Percentiles rank a stretch among this genome's conserved stretches.
Conservation (phyloP, 2,888 invertebrate species). For the Oegoconia quadripuncta region DNA sequence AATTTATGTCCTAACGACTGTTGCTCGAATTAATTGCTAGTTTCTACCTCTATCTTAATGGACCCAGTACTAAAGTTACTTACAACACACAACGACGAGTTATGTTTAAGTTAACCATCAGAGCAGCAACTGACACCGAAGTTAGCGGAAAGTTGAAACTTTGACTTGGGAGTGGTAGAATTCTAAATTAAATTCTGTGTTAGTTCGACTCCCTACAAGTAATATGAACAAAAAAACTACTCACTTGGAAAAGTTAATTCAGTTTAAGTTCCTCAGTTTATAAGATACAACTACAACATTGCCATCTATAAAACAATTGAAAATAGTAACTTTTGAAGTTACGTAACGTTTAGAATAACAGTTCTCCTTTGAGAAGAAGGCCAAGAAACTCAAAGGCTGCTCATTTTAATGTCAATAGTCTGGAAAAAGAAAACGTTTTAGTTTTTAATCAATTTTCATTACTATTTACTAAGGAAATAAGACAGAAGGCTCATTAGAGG, state of each 20-base stretch:
- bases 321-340: too few relatives aligned
- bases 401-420: too few relatives aligned
- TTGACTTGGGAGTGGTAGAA: conserved; percentile 31
- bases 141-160: conserved; percentile 30
- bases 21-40: too few relatives aligned
- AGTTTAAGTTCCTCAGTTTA: background rate
- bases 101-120: conserved; percentile 39
- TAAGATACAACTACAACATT: too few relatives aligned
- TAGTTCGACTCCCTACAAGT: background rate
- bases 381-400: too few relatives aligned
- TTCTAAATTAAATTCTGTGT: conserved; percentile 40
- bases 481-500: background rate
- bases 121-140: conserved; percentile 43
- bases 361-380: too few relatives aligned
- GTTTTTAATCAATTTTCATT: too few relatives aligned
- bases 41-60: conserved; percentile 13
- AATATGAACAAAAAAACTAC: background rate
- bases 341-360: too few relatives aligned
- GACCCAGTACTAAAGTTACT: conserved; percentile 9
- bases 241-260: background rate
- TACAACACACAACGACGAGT: conserved; percentile 16
- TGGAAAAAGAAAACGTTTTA: too few relatives aligned
- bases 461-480: too few relatives aligned
- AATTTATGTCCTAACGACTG: too few relatives aligned
- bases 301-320: too few relatives aligned